Percentiles rank a stretch among this genome's conserved stretches.
phyloP scores from a whole-genome alignment of 1,140 invertebrate genomes.

The Centruroides vittatus region DNA sequence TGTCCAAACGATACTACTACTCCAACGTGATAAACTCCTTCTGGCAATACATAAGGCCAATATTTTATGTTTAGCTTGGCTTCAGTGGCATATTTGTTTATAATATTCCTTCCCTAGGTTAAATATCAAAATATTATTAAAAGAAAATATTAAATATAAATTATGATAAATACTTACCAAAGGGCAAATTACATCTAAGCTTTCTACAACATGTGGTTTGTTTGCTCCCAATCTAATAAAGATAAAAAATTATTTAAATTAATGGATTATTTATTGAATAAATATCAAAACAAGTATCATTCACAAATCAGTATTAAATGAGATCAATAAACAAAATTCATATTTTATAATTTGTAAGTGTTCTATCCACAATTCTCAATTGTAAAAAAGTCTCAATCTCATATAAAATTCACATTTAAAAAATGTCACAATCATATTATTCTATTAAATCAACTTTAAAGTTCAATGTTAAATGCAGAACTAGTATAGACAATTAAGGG shows the following conservation, averaged over 20 bases:
- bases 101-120: constrained; percentile 12
- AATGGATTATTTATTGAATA: not conserved
- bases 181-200: constrained; percentile 3
- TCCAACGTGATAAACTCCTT: constrained; percentile 28
- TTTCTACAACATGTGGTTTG: not conserved
- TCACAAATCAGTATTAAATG: too few relatives aligned
- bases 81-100: constrained; percentile 20
- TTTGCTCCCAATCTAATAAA: not conserved
- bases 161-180: constrained; percentile 1
- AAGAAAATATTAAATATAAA: not conserved
- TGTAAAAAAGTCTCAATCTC: too few relatives aligned
- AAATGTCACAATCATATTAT: too few relatives aligned
- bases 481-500: too few relatives aligned
- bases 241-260: not conserved
- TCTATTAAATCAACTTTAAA: too few relatives aligned
- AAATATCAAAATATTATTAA: not conserved
- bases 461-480: too few relatives aligned
- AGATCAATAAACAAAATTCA: too few relatives aligned
- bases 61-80: constrained; percentile 19
- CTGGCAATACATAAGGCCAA: constrained; percentile 25
- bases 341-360: too few relatives aligned
- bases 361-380: too few relatives aligned
- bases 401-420: too few relatives aligned
- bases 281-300: too few relatives aligned
- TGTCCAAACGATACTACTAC: constrained; percentile 34